Percentiles rank a stretch among this genome's conserved stretches.
Evolutionary conservation across 2,113 vertebrate species (phyloP).

Genomic region (Ellobius talpinus): DNA sequence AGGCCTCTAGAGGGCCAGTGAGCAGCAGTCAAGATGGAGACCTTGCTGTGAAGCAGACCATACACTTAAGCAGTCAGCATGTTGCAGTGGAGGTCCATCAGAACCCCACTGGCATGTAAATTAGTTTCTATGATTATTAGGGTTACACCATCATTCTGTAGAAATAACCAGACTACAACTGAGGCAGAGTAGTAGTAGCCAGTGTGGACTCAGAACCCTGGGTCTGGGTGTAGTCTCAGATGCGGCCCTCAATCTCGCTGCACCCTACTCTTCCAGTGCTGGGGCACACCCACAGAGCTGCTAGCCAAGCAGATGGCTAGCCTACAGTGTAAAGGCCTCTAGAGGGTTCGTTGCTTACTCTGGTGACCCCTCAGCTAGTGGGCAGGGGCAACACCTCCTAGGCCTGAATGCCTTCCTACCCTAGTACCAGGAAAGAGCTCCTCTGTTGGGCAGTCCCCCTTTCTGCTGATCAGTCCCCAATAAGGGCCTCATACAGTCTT

Average conservation of each 20-base stretch:
- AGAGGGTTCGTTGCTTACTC: background rate
- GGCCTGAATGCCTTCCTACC: background rate
- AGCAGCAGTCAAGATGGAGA: background rate
- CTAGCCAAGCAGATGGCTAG: background rate
- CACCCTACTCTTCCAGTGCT: background rate
- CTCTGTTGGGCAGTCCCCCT: background rate
- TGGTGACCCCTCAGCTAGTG: background rate
- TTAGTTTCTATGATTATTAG: background rate
- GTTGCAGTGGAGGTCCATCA: background rate
- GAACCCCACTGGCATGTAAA: background rate
- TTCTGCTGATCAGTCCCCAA: background rate
- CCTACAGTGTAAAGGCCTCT: background rate
- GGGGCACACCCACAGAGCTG: background rate
- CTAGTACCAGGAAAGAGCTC: background rate
- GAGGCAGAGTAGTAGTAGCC: background rate
- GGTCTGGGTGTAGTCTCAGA: background rate
- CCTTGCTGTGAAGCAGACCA: background rate
- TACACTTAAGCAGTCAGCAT: rapidly evolving
- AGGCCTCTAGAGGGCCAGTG: background rate
- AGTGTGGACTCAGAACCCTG: background rate
- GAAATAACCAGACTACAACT: background rate
- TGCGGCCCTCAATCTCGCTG: background rate
- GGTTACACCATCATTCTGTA: background rate
- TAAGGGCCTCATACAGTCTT: background rate
- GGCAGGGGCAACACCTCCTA: background rate